Conservation (phyloP, 1,140 invertebrate species). For the Drosophila parabipectinata region DNA sequence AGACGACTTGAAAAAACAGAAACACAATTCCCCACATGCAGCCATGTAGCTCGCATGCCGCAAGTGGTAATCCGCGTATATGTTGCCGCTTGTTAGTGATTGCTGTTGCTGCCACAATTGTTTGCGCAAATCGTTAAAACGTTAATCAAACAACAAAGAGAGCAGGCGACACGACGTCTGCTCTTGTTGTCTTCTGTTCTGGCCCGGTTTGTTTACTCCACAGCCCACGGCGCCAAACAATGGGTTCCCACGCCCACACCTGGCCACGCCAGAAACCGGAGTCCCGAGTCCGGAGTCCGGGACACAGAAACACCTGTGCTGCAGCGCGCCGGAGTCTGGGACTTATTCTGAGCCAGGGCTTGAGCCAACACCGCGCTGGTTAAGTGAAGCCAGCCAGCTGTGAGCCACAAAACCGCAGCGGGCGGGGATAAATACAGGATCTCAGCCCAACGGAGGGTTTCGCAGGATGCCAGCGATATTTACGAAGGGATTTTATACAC, state of each 20-base stretch:
- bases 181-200: background rate
- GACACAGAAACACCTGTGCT: constrained; percentile 3
- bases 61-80: constrained; percentile 46
- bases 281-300: background rate
- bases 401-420: constrained; percentile 37
- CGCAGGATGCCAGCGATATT: constrained; percentile 33
- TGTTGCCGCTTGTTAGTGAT: constrained; percentile 48
- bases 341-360: background rate
- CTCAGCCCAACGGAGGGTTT: constrained; percentile 3
- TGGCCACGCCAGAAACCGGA: background rate
- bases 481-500: constrained; percentile 49
- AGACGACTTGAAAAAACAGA: constrained; percentile 31
- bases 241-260: constrained; percentile 27
- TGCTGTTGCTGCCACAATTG: constrained; percentile 66
- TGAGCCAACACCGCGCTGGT: constrained; percentile 7
- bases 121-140: constrained; percentile 80
- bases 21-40: constrained; percentile 1
- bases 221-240: constrained; percentile 46
- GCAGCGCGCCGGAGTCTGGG: background rate
- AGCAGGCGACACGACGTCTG: constrained; percentile 63
- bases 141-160: constrained; percentile 79
- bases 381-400: constrained; percentile 4
- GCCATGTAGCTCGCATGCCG: background rate
- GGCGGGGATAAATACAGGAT: constrained; percentile 4
- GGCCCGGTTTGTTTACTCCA: constrained; percentile 35